Base-by-base conservation (phyloP, 1,140 invertebrate genomes). In the Hylaeus anthracinus region DNA sequence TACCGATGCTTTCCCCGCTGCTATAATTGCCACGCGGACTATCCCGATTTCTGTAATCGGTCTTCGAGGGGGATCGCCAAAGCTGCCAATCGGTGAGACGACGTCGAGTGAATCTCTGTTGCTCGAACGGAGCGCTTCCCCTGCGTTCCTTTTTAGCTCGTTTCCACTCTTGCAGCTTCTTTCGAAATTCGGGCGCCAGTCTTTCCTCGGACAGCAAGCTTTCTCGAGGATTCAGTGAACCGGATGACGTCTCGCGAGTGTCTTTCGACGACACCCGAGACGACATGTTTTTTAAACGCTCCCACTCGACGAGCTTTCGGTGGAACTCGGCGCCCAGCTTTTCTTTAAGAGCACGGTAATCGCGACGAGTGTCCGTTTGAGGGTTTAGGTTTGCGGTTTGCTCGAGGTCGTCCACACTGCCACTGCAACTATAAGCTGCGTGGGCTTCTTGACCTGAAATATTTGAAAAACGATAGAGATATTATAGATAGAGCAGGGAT, bases 81-180 rank as follows among this genome's bases (percentile, higher is more conserved):
- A 96, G 94, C 81, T 96, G 96, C 95, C 96, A 96, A 87, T 97
- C 96, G 51, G 95, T 94, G 55, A 96, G 93, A 95, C 88, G 94
- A 94, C 83, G 93, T 91, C 84, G 94, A 91, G 56, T 93, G 9
- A 86, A 58, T 39, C 79, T 84, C 39, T 91, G 92, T 10, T 48
- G 91, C 86, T 71, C 90, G 83, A 74, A 83, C 10, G 80, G 73
- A 64, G 37, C 89, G 91, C 71, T 93, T 88, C 81, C 90, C 87
- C 66, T 72, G 72, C 90, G 90, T 15, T 91, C 92, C 39, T 95
- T 96, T 87, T 96, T 97, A 86, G 96, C 95, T n/a, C 96, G 95
- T 86, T 97, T 96, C 97, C 97, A 98, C 89, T 98, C 97, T 82
- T 96, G 95, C 1, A 98, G 92, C 90, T 98, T 98, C 91, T 97